Conservation (phyloP, 2,797 vertebrate genomes). For the Strix occidentalis region DNA sequence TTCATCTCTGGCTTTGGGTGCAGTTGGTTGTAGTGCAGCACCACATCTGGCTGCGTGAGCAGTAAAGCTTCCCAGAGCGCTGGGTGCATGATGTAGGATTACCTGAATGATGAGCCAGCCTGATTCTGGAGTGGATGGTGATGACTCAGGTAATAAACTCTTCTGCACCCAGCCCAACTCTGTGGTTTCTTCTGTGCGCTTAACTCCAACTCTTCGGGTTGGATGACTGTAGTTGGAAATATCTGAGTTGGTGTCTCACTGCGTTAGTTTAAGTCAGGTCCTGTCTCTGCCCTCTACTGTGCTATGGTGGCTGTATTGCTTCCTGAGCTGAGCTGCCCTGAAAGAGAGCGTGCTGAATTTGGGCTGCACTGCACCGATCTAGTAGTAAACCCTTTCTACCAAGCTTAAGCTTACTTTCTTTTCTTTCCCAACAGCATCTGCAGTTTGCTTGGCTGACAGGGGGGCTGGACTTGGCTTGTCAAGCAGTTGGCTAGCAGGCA, state of each 20-base stretch:
- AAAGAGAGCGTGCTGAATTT: not conserved
- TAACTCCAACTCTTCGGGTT: not conserved
- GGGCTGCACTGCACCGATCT: not conserved
- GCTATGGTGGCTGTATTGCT: not conserved
- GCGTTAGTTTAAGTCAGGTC: not conserved
- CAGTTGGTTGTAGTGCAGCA: not conserved
- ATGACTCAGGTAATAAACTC: not conserved
- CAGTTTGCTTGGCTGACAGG: not conserved
- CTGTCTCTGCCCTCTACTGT: not conserved
- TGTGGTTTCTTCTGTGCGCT: not conserved
- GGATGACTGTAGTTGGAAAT: not conserved
- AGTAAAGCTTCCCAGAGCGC: not conserved
- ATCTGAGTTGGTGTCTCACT: not conserved
- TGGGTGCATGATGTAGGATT: not conserved
- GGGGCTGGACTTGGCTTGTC: not conserved
- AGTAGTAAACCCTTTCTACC: not conserved
- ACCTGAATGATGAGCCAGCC: not conserved
- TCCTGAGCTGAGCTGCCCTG: not conserved
- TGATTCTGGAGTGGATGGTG: not conserved
- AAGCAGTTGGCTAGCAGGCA: not conserved
- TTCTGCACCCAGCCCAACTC: not conserved
- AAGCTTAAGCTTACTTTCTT: not conserved
- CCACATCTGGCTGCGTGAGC: not conserved
- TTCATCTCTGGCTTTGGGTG: not conserved
- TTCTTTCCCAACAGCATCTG: not conserved